phyloP scores from a whole-genome alignment of 2,888 invertebrate species.

The Gnatocerus cornutus region DNA sequence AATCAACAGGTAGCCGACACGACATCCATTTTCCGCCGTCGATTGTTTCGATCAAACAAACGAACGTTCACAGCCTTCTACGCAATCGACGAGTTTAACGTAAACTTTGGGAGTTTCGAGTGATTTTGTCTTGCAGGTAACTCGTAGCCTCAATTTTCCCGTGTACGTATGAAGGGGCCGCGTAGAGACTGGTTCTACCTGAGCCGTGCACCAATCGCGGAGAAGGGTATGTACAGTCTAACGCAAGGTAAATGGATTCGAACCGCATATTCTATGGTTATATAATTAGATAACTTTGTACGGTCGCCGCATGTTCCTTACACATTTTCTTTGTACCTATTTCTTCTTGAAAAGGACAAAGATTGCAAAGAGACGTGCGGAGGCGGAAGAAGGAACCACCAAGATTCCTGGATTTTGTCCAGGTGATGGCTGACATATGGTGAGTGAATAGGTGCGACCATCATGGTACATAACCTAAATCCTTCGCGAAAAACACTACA shows the following conservation, averaged over 20 bases:
- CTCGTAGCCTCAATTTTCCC: conserved; percentile 63
- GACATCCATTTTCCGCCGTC: conserved; percentile 15
- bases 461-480: conserved; percentile 3
- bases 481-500: not conserved
- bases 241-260: conserved; percentile 67
- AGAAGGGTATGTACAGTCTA: conserved; percentile 65
- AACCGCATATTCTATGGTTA: conserved; percentile 64
- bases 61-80: conserved; percentile 59
- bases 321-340: conserved; percentile 55
- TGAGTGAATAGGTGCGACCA: conserved; percentile 1
- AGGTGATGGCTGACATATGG: not conserved
- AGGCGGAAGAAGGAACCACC: not conserved
- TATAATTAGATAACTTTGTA: conserved; percentile 65
- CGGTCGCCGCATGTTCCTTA: conserved; percentile 59
- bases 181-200: conserved; percentile 70
- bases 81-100: conserved; percentile 49
- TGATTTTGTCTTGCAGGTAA: conserved; percentile 59
- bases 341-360: conserved; percentile 49
- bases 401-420: not conserved
- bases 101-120: conserved; percentile 54
- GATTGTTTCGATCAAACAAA: conserved; percentile 47
- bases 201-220: conserved; percentile 64
- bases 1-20: conserved; percentile 53
- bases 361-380: conserved; percentile 23
- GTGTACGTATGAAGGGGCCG: conserved; percentile 63